Evolutionary conservation across 2,113 vertebrate species (phyloP).

Genomic region (Amazona guildingii): DNA sequence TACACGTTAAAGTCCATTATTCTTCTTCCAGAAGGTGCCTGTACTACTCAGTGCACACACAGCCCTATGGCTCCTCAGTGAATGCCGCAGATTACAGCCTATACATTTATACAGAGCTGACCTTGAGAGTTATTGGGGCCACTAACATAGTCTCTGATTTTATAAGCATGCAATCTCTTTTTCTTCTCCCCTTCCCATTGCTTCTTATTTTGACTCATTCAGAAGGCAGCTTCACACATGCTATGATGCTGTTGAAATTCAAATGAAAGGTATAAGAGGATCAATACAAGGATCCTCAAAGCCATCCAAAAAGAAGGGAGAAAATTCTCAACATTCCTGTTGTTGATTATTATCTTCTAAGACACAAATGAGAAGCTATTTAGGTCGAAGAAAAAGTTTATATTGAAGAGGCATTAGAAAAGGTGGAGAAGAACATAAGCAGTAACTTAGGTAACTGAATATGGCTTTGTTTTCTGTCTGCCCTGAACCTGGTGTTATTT

Average conservation of each 20-base stretch:
- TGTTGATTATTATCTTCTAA: background rate
- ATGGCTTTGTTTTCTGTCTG: background rate
- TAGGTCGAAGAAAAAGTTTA: background rate
- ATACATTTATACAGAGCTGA: conserved; percentile 23
- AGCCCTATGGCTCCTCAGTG: background rate
- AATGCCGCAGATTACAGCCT: background rate
- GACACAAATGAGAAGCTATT: background rate
- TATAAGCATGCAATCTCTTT: background rate
- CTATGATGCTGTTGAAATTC: background rate
- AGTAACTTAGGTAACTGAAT: background rate
- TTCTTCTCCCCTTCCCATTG: background rate
- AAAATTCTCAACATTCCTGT: background rate
- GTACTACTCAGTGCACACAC: background rate
- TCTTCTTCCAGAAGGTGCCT: background rate
- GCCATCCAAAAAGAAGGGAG: background rate
- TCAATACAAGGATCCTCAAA: background rate
- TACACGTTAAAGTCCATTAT: background rate
- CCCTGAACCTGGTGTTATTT: background rate
- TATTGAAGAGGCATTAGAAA: background rate
- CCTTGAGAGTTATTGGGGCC: background rate
- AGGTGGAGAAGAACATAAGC: background rate
- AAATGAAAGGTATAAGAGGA: background rate
- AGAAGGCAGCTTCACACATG: background rate
- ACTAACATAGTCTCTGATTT: background rate
- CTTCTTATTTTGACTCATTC: background rate